phyloP scores from a whole-genome alignment of 1,140 invertebrate species.

The Papilio glaucus region DNA sequence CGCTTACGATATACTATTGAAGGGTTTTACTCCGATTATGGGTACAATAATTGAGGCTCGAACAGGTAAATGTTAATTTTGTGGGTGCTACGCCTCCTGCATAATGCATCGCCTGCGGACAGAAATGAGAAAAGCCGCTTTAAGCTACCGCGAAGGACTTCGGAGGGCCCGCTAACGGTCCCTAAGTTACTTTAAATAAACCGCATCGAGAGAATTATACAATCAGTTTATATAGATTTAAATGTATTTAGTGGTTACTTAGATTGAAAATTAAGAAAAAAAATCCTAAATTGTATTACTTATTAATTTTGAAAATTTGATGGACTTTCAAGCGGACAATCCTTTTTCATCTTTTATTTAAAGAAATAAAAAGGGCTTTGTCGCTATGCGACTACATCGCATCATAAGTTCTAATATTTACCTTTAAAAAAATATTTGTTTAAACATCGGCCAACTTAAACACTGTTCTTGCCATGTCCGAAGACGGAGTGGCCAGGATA shows the following conservation, averaged over 20 bases:
- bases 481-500: too few species aligned
- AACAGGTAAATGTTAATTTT: constrained; percentile 54
- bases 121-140: constrained; percentile 27
- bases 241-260: constrained; percentile 11
- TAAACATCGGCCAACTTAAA: too few species aligned
- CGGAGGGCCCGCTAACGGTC: constrained; percentile 3
- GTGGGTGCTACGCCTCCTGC: constrained; percentile 46
- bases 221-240: constrained; percentile 13
- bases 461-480: too few species aligned
- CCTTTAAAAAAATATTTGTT: too few species aligned
- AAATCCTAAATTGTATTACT: too few species aligned
- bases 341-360: too few species aligned
- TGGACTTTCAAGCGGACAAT: too few species aligned
- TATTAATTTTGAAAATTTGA: too few species aligned
- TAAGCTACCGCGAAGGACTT: constrained; percentile 31
- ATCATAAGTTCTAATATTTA: too few species aligned
- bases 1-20: constrained; percentile 48
- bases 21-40: constrained; percentile 51
- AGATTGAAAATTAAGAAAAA: background rate
- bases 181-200: background rate
- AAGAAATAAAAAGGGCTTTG: too few species aligned
- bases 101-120: constrained; percentile 48
- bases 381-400: too few species aligned
- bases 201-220: constrained; percentile 4
- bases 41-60: constrained; percentile 50